Base-by-base conservation (phyloP, 2,797 vertebrate species). In the Leptoclinus maculatus region DNA sequence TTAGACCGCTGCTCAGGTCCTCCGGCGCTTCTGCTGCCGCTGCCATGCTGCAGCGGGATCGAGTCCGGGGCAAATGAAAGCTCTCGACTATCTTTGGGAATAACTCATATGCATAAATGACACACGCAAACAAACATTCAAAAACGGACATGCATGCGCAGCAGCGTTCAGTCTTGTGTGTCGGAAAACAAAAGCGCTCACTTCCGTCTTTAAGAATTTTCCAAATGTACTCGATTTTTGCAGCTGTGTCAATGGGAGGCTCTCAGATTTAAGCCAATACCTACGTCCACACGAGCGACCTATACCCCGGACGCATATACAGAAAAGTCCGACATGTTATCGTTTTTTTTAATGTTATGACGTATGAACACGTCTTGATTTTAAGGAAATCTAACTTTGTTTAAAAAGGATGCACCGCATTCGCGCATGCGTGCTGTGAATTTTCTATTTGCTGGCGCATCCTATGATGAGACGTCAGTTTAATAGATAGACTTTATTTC, bases 101-200 rank as follows among this genome's bases (percentile, higher is more conserved):
- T 25, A 83, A 88, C 53, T 91, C 92, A 87, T 67, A 89, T 13
- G 70, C 90, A 74, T 80, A 89, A 11, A 85, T 27, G 70, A 88
- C 82, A 71, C 91, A 93, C 51, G 94, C 87, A 43, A 89, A 83
- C 16, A 93, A 71, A 69, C 80, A 83, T 53, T 76, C 53, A 58
- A 74, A 83, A 12, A 79, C 71, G 57, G 87, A 87, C 90, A 92
- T 92, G 79, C 90, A 89, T 74, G 79, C 90, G 82, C 51, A 49
- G 82, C 51, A 49, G 7, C 54, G 27, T 19, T 12, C 66, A 16
- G 72, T 5, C 74, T 11, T 4, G n/a, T n/a, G 36, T 34, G 14
- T 59, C 63, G 71, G 58, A 51, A 66, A 74, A 64, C 66, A 45
- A 54, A 66, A 71, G 64, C 13, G 65, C 56, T 74, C 83, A 86